Percentiles rank a stretch among this genome's conserved stretches.
Evolutionary conservation across 2,797 vertebrate species (phyloP).

Genomic region (Eospalax fontanierii): DNA sequence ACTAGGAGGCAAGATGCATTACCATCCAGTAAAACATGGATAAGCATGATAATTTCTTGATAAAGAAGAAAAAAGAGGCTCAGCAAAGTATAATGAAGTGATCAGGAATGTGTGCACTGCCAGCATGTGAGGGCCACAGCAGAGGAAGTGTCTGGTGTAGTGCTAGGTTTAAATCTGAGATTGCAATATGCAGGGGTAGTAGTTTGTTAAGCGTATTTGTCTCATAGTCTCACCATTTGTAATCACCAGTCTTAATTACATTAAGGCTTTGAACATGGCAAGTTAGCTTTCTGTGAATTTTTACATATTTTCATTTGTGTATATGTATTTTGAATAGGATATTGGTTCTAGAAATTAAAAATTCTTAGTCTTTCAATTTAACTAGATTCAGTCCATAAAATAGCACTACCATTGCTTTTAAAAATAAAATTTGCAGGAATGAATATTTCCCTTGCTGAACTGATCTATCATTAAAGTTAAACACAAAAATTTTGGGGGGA

Average conservation of each 20-base stretch:
- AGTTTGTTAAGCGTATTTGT: background rate
- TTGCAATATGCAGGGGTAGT: background rate
- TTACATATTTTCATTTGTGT: background rate
- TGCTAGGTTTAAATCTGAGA: background rate
- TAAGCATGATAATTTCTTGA: background rate
- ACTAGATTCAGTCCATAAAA: too few species aligned
- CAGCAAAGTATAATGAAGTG: too few species aligned
- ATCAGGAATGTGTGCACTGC: background rate
- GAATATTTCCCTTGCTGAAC: too few species aligned
- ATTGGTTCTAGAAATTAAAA: too few species aligned
- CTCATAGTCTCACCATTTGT: background rate
- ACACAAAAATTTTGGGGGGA: too few species aligned
- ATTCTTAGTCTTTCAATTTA: too few species aligned
- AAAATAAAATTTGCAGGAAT: too few species aligned
- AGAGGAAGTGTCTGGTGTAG: background rate
- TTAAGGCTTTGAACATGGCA: background rate
- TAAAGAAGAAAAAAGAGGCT: background rate
- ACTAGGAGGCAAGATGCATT: background rate
- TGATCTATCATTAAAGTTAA: too few species aligned
- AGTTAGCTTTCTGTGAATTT: background rate
- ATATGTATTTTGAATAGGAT: too few species aligned
- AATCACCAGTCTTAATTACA: background rate
- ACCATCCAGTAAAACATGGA: background rate
- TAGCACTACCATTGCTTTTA: too few species aligned
- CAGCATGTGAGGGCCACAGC: too few species aligned